Base-by-base conservation (phyloP, 2,113 vertebrate species). In the Tetrao urogallus region DNA sequence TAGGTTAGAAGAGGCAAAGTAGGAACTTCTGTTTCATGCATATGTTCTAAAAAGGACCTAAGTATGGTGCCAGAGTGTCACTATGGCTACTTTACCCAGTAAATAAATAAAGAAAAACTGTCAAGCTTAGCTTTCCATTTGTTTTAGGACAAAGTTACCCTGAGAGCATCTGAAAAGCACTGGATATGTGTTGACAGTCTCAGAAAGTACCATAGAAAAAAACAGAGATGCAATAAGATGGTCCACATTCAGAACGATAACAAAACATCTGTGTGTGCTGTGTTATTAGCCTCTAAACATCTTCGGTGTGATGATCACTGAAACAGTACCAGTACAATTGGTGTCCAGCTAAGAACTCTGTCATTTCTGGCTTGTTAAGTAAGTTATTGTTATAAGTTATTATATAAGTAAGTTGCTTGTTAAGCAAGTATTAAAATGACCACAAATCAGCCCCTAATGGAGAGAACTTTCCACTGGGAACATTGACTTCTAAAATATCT, bases 361-460 rank as follows among this genome's bases (percentile, higher is more conserved):
- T 36, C 61, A 38, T 56, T 54, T 47, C 7, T 47, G 50, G 58
- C 56, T 87, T 34, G 14, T 48, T 5, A 78, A 54, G 32, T n/a
- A 61, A 38, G 38, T 38, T 38, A 38, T 38, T 38, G 38, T 38
- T 38, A 10, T 38, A 38, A 38, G 38, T 38, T 38, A 38, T 4
- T 38, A 38, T 38, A 38, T 38, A 38, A 38, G 38, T 38, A 38
- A 38, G 38, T 10, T 38, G 38, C 38, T 38, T 38, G 10, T 38
- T 2, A 27, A 11, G 10, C 16, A 34, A 22, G 7, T 25, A 11
- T 73, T 27, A 24, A 30, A 67, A 17, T 13, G 16, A 16, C 56
- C 28, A 19, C 17, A 16, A 4, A 27, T 27, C 1, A 1, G 32
- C 17, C 4, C 10, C 38, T 32, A 13, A 12, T 9, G 34, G 18